A percentile compares a stretch with the other conserved stretches of the same genome.
These are phyloP conservation scores for Synanthedon formicaeformis DNA, from an alignment of 2,888 invertebrate genomes.

Conservation along the genomic window DNA sequence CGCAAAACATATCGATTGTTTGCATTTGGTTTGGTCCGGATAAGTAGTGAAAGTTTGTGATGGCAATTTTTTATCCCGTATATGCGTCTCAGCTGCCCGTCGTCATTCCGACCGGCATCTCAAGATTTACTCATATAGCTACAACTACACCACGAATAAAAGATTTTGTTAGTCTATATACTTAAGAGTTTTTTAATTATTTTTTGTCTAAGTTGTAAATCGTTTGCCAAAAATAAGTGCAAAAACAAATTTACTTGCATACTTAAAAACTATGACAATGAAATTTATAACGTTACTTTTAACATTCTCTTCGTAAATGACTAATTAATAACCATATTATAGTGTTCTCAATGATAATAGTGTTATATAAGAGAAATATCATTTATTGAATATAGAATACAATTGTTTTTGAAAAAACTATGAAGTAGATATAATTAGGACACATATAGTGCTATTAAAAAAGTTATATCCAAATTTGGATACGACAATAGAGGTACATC, in stretches of 20 bases:
- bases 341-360: slow-evolving; percentile 61
- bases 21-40: slow-evolving; percentile 8
- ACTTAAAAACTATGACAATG: slow-evolving; percentile 67
- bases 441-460: slow-evolving; percentile 60
- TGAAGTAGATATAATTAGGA: slow-evolving; percentile 54
- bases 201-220: slow-evolving; percentile 53
- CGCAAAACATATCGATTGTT: no score
- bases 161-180: slow-evolving; percentile 50
- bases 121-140: slow-evolving; percentile 34
- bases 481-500: slow-evolving; percentile 36
- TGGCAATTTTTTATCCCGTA: slow-evolving; percentile 4
- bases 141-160: slow-evolving; percentile 57
- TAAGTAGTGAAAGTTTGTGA: neutral
- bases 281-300: slow-evolving; percentile 57
- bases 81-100: slow-evolving; percentile 25
- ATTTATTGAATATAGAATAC: slow-evolving; percentile 69
- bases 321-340: slow-evolving; percentile 48
- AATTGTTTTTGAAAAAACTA: slow-evolving; percentile 65
- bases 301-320: slow-evolving; percentile 59
- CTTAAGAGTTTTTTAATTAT: slow-evolving; percentile 38
- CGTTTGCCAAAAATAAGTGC: slow-evolving; percentile 62
- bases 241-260: slow-evolving; percentile 62
- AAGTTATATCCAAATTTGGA: slow-evolving; percentile 53
- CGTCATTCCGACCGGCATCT: slow-evolving; percentile 15
- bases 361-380: slow-evolving; percentile 64